A percentile compares a stretch with the other conserved stretches of the same genome.
phyloP scores from a whole-genome alignment of 2,797 vertebrate genomes.

The Macropus fuliginosus region DNA sequence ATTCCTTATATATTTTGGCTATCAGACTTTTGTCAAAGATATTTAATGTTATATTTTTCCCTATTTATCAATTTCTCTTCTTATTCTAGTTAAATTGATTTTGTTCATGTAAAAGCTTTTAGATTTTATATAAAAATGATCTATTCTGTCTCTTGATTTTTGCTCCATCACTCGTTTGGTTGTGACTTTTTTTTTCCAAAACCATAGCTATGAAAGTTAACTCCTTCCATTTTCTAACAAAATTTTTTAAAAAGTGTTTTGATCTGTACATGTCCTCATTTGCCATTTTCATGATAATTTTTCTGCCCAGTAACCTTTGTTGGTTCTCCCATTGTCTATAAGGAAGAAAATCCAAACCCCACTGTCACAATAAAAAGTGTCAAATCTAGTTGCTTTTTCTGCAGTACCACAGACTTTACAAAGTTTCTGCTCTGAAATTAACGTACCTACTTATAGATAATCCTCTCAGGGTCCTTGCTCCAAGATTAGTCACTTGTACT shows the following conservation, averaged over 20 bases:
- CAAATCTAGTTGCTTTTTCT: background rate
- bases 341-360: background rate
- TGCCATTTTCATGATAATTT: background rate
- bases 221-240: background rate
- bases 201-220: background rate
- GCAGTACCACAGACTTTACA: background rate
- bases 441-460: background rate
- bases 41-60: background rate
- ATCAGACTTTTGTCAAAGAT: background rate
- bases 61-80: background rate
- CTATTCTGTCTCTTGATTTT: background rate
- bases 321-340: background rate
- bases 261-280: background rate
- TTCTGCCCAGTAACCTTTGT: background rate
- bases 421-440: background rate
- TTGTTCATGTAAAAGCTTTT: background rate
- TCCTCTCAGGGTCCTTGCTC: conserved; percentile 29
- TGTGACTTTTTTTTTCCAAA: background rate
- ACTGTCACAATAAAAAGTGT: background rate
- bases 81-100: background rate
- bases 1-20: background rate
- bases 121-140: background rate
- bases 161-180: background rate
- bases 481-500: conserved; percentile 37
- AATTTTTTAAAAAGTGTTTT: background rate